Evolutionary conservation across 37 sponge, comb jelly and placozoan species (phyloP).

Genomic region (Tethya wilhelma): DNA sequence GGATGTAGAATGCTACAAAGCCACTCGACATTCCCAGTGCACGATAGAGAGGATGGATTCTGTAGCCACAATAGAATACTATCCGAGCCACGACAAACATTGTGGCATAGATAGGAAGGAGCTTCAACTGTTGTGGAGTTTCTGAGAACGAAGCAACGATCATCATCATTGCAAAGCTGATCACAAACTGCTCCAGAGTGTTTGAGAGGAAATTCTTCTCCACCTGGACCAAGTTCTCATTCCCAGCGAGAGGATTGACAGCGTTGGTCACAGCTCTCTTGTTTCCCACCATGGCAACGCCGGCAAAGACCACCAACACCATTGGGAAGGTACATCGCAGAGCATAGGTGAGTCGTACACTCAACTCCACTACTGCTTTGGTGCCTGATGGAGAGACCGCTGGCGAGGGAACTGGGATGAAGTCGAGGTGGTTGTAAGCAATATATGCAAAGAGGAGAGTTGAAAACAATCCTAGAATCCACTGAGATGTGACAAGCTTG

Average conservation of each 20-base stretch:
- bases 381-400: not conserved
- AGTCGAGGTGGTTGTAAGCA: conserved; percentile 21
- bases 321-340: conserved; percentile 44
- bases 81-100: conserved; percentile 45
- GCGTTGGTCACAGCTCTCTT: not conserved
- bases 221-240: conserved; percentile 46
- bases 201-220: conserved; percentile 47
- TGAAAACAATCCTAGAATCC: not conserved
- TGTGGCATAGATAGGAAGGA: conserved; percentile 42
- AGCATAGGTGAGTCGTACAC: conserved; percentile 31
- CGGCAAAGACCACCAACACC: conserved; percentile 20
- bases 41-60: conserved; percentile 30
- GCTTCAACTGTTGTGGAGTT: conserved; percentile 41
- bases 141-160: conserved; percentile 17
- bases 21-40: conserved; percentile 30
- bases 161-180: conserved; percentile 1
- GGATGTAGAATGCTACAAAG: not conserved
- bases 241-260: conserved; percentile 44
- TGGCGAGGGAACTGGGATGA: conserved; percentile 43
- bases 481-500: not conserved
- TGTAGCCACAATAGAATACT: conserved; percentile 53
- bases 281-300: not conserved
- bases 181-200: conserved; percentile 55
- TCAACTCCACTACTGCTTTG: not conserved
- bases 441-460: not conserved